Base-by-base conservation (phyloP, 2,113 vertebrate genomes). In the Zosterops japonicus region DNA sequence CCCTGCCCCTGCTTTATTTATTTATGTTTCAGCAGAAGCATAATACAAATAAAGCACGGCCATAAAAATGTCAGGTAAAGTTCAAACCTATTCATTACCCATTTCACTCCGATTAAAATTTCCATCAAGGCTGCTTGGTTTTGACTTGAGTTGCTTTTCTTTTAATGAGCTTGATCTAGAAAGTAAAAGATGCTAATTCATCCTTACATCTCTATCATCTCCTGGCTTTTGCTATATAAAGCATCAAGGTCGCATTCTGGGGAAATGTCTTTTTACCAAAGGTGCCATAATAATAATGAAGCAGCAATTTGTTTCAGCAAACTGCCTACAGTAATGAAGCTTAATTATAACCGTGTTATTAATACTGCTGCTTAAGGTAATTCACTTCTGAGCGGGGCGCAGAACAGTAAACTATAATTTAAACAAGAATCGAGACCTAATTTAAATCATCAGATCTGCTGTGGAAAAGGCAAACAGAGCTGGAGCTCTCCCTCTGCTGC, bases 211-310 rank as follows among this genome's bases (percentile, higher is more conserved):
- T 98, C 98, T 97, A 97, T 97, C 97, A 95, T 96, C 97, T 96
- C 97, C 96, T 49, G 53, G 97, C 97, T 98, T 97, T 97, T 95
- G 97, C 98, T 98, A 98, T 98, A 98, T 98, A 98, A 98, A 98
- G 98, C 98, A 98, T 97, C 98, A 98, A 98, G 98, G 98, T 98
- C 98, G 97, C 98, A 97, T 98, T 98, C 97, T 97, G 97, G 98
- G 98, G 98, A 98, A 97, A 98, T 98, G 98, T 98, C 98, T 98
- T 98, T 98, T 98, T 98, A 98, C 98, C 98, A 98, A 98, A 98
- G 98, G 98, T 98, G 98, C 98, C 98, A 97, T 98, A 98, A 98
- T 98, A 98, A 98, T 98, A 98, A 98, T 98, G 98, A 98, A 98
- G 98, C 96, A 98, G 98, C 98, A 98, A 98, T 98, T 98, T 98